Evolutionary conservation across 2,888 invertebrate genomes (phyloP).

Genomic region (Hydroisotoma schaefferi): DNA sequence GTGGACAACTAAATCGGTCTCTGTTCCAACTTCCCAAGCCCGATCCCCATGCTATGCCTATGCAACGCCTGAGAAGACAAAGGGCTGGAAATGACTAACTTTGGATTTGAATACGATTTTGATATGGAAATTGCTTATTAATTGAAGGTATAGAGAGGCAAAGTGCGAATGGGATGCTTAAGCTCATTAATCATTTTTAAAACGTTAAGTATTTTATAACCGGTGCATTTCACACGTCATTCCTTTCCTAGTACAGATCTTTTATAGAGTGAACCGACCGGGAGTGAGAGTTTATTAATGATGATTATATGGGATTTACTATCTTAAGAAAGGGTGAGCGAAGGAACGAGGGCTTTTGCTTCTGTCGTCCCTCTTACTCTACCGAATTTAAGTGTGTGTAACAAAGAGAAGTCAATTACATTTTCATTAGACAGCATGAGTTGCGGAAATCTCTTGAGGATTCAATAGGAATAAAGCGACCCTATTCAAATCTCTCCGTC

Average conservation of each 20-base stretch:
- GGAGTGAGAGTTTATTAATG: conserved; percentile 41
- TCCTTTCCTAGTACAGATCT: conserved; percentile 12
- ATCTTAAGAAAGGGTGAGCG: conserved; percentile 4
- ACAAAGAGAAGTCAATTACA: conserved; percentile 49
- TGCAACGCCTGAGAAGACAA: too few relatives aligned
- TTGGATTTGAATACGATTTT: conserved; percentile 19
- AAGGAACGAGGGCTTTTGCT: background rate
- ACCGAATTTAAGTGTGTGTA: conserved; percentile 35
- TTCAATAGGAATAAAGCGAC: conserved; percentile 17
- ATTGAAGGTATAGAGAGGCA: conserved; percentile 35
- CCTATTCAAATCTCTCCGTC: conserved; percentile 21
- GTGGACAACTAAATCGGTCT: too few relatives aligned
- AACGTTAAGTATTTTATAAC: conserved; percentile 47
- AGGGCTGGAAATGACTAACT: too few relatives aligned
- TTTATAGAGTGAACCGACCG: conserved; percentile 9
- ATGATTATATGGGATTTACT: conserved; percentile 38
- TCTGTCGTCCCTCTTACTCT: background rate
- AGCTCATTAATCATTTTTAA: conserved; percentile 48
- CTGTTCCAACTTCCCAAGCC: too few relatives aligned
- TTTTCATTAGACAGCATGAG: conserved; percentile 48
- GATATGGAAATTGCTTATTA: conserved; percentile 41
- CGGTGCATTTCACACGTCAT: conserved; percentile 47
- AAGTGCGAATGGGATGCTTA: conserved; percentile 23
- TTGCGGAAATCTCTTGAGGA: conserved; percentile 33
- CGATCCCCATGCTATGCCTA: too few relatives aligned